Evolutionary conservation across 2,888 invertebrate genomes (phyloP).

Genomic region (Eurois occulta): DNA sequence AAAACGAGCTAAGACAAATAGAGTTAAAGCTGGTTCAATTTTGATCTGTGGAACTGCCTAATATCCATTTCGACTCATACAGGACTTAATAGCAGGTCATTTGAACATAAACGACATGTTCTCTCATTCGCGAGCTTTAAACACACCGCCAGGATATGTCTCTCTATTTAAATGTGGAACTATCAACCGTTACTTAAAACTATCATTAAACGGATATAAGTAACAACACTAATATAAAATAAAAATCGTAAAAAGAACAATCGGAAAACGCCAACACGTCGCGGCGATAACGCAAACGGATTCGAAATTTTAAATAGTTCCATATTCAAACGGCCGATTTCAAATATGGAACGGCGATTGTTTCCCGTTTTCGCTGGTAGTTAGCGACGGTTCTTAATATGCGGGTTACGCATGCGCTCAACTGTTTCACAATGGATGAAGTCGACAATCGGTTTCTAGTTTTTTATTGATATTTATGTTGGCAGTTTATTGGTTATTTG

Average conservation of each 20-base stretch:
- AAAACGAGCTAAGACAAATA: slow-evolving; percentile 32
- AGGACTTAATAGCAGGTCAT: slow-evolving; percentile 58
- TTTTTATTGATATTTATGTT: slow-evolving; percentile 75
- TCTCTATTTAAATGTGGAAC: slow-evolving; percentile 64
- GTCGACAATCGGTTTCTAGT: slow-evolving; percentile 80
- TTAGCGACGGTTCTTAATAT: slow-evolving; percentile 87
- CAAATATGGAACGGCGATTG: slow-evolving; percentile 89
- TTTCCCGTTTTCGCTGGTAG: slow-evolving; percentile 89
- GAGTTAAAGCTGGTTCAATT: slow-evolving; percentile 41
- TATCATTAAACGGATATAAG: slow-evolving; percentile 75
- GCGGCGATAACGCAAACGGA: slow-evolving; percentile 89
- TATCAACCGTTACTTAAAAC: slow-evolving; percentile 66
- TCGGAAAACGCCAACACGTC: slow-evolving; percentile 88
- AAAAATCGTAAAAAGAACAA: slow-evolving; percentile 81
- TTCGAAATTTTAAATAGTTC: slow-evolving; percentile 91
- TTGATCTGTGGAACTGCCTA: slow-evolving; percentile 33
- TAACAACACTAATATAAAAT: slow-evolving; percentile 61
- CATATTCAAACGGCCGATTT: slow-evolving; percentile 87
- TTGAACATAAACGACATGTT: slow-evolving; percentile 60
- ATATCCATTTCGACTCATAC: slow-evolving; percentile 49
- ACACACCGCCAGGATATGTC: slow-evolving; percentile 64
- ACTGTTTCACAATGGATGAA: slow-evolving; percentile 88
- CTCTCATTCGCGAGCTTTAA: slow-evolving; percentile 58
- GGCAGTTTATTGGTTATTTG: slow-evolving; percentile 54
- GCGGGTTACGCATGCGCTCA: slow-evolving; percentile 87